Percentiles rank a stretch among this genome's conserved stretches.
These are phyloP conservation scores for Pseudomyrmex cubaensis DNA, from an alignment of 1,140 invertebrate genomes.

Conservation along the genomic window DNA sequence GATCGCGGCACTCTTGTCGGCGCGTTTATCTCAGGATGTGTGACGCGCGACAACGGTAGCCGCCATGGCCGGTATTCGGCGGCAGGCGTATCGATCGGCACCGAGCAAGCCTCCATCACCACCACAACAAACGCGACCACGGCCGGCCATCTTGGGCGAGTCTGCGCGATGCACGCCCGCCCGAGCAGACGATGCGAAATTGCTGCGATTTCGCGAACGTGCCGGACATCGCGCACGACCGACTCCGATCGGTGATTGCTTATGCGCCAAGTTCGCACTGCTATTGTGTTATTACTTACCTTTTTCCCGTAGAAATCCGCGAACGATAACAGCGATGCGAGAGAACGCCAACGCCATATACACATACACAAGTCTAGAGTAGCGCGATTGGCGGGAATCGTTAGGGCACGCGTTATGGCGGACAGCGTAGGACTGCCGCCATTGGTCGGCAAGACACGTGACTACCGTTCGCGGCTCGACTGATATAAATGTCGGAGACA, in stretches of 20 bases:
- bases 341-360: constrained; percentile 78
- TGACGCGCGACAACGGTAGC: constrained; percentile 72
- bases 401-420: constrained; percentile 77
- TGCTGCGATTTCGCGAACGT: constrained; percentile 66
- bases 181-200: constrained; percentile 84
- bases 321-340: constrained; percentile 64
- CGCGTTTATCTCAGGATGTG: constrained; percentile 60
- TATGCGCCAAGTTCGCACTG: constrained; percentile 38
- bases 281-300: constrained; percentile 69
- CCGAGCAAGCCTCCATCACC: constrained; percentile 76
- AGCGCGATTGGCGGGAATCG: constrained; percentile 74
- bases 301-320: constrained; percentile 66
- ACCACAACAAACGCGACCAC: constrained; percentile 76
- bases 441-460: constrained; percentile 76
- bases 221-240: constrained; percentile 46
- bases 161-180: constrained; percentile 84
- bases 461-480: constrained; percentile 56
- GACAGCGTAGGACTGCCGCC: constrained; percentile 40
- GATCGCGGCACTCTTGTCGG: constrained; percentile 55
- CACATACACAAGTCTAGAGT: constrained; percentile 79
- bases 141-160: constrained; percentile 84
- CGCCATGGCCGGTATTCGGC: constrained; percentile 76
- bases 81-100: constrained; percentile 79
- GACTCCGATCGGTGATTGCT: constrained; percentile 40
- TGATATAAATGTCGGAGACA: constrained; percentile 21